A percentile compares a stretch with the other conserved stretches of the same genome.
These are phyloP conservation scores for Chionoecetes opilio DNA, from an alignment of 1,140 invertebrate genomes.

Conservation along the genomic window DNA sequence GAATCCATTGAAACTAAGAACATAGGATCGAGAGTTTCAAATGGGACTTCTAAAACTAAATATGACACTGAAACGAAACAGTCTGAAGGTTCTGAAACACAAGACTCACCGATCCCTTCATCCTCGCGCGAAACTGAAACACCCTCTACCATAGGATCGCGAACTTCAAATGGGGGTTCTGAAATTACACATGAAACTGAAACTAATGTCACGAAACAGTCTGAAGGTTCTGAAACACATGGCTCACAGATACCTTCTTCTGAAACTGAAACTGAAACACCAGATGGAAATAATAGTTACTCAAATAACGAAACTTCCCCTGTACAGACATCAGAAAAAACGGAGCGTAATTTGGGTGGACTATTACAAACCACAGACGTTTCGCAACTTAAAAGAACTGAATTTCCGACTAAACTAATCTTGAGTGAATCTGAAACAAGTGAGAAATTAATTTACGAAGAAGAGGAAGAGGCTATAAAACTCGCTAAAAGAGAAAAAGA, in stretches of 20 bases:
- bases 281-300: background rate
- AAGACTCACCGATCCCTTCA: too few relatives aligned
- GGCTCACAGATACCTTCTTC: background rate
- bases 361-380: background rate
- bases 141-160: too few relatives aligned
- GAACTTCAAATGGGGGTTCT: background rate
- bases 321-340: background rate
- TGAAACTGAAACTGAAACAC: background rate
- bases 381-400: background rate
- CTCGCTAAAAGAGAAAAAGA: background rate
- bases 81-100: too few relatives aligned
- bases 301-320: background rate
- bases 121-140: too few relatives aligned
- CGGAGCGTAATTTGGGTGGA: background rate
- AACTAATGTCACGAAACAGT: too few relatives aligned
- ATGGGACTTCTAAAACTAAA: background rate
- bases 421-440: background rate
- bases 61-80: too few relatives aligned
- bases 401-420: background rate
- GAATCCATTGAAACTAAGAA: background rate
- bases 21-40: background rate
- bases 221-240: too few relatives aligned
- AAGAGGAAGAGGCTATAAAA: background rate
- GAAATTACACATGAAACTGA: background rate
- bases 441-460: background rate